Evolutionary conservation across 2,797 vertebrate genomes (phyloP).

Genomic region (Gouania willdenowi): DNA sequence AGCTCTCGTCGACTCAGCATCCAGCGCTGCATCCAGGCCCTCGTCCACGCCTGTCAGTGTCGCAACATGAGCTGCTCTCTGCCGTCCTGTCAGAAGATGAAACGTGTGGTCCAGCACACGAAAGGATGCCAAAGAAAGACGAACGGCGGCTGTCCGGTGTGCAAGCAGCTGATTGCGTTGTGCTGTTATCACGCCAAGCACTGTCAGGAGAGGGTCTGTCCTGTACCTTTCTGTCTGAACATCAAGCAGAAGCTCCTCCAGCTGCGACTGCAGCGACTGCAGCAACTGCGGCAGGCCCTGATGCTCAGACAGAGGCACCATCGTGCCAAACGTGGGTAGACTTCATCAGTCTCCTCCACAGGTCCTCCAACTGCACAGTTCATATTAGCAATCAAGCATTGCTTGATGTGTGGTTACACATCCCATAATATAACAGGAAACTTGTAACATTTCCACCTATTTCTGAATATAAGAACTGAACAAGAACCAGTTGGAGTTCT

Average conservation of each 20-base stretch:
- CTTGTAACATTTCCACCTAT: too few relatives aligned
- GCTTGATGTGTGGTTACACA: too few relatives aligned
- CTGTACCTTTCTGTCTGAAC: conserved; percentile 96
- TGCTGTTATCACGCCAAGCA: conserved; percentile 98
- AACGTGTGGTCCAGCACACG: conserved; percentile 95
- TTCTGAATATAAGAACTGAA: too few relatives aligned
- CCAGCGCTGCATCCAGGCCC: conserved; percentile 96
- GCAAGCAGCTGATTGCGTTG: conserved; percentile 96
- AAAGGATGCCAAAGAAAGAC: conserved; percentile 98
- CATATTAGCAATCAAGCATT: too few relatives aligned
- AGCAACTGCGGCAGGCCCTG: conserved; percentile 93
- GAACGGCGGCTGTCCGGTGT: conserved; percentile 95
- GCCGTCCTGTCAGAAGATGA: conserved; percentile 99
- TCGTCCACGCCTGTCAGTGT: conserved; percentile 97
- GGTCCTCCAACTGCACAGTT: too few relatives aligned
- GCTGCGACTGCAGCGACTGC: conserved; percentile 94
- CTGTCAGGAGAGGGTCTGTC: conserved; percentile 99
- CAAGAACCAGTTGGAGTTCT: too few relatives aligned
- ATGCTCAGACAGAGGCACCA: conserved; percentile 92
- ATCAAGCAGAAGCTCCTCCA: conserved; percentile 97
- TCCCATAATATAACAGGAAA: too few relatives aligned
- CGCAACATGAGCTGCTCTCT: conserved; percentile 96
- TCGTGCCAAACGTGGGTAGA: too few relatives aligned
- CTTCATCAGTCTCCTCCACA: too few relatives aligned
- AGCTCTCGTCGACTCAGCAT: conserved; percentile 95